Conservation (phyloP, 2,113 vertebrate species). For the Synodontis membranacea region DNA sequence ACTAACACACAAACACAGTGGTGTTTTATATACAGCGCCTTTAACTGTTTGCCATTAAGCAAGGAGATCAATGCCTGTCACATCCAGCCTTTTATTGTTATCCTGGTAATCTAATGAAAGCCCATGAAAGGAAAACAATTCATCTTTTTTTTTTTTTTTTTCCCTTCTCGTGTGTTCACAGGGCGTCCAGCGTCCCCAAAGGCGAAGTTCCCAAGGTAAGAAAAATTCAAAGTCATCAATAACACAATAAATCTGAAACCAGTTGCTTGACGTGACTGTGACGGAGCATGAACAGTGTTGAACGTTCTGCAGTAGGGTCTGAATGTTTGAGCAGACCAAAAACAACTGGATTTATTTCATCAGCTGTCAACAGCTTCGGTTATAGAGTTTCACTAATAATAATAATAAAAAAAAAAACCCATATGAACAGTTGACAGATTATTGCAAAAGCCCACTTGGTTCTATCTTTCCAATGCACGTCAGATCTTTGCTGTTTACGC, state of each 20-base stretch:
- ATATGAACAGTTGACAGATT: too few species aligned
- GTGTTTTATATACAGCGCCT: not conserved
- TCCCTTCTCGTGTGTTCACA: constrained; percentile 64
- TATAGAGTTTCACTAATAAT: not conserved
- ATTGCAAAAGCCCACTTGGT: too few species aligned
- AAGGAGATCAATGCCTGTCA: not conserved
- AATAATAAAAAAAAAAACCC: too few species aligned
- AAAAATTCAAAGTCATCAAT: not conserved
- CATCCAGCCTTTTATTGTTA: not conserved
- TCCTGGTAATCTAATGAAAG: constrained; percentile 32
- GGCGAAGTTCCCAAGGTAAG: constrained; percentile 80
- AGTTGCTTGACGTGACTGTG: not conserved
- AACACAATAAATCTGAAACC: not conserved
- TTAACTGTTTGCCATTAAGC: not conserved
- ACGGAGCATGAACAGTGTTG: constrained; percentile 14
- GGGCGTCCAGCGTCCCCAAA: constrained; percentile 73
- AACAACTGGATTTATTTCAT: not conserved
- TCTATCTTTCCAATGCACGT: not conserved
- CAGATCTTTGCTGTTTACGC: not conserved
- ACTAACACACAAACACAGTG: not conserved
- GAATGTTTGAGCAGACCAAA: not conserved
- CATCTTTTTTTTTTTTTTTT: not conserved
- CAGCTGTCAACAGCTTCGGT: not conserved
- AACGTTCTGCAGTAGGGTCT: not conserved
- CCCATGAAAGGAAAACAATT: not conserved